Percentiles rank a stretch among this genome's conserved stretches.
Evolutionary conservation across 92 coral and sea anemone species (phyloP).

Genomic region (Chrysogorgia sp.): DNA sequence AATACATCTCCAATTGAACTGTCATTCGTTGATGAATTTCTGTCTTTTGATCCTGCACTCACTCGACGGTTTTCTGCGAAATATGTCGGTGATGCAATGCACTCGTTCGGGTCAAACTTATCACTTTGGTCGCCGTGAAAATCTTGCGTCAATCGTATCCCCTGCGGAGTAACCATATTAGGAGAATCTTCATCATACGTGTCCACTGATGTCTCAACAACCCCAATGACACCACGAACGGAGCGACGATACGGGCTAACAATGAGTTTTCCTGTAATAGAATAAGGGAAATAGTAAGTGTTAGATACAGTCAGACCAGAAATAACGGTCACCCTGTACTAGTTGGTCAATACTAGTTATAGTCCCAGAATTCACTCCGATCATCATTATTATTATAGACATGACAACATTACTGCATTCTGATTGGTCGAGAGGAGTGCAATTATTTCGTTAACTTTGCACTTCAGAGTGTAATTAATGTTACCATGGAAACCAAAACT

Average conservation of each 20-base stretch:
- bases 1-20: conserved; percentile 23
- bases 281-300: neutral
- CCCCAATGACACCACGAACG: conserved; percentile 92
- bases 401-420: no score
- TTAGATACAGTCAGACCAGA: neutral
- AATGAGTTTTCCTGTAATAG: conserved; percentile 75
- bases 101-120: conserved; percentile 18
- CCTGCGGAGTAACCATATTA: conserved; percentile 14
- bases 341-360: no score
- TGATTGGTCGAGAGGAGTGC: no score
- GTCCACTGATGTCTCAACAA: conserved; percentile 87
- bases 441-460: no score
- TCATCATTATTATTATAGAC: no score
- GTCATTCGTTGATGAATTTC: conserved; percentile 5
- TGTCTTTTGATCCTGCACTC: conserved; percentile 15
- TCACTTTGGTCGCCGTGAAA: conserved; percentile 17
- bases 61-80: conserved; percentile 25
- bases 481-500: no score
- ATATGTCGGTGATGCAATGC: conserved; percentile 36
- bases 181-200: conserved; percentile 66
- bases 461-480: no score
- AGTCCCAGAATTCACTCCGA: no score
- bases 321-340: neutral
- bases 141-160: conserved; percentile 10
- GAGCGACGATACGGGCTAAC: conserved; percentile 89